phyloP scores from a whole-genome alignment of 2,113 vertebrate species.

The Proterorhinus semilunaris region DNA sequence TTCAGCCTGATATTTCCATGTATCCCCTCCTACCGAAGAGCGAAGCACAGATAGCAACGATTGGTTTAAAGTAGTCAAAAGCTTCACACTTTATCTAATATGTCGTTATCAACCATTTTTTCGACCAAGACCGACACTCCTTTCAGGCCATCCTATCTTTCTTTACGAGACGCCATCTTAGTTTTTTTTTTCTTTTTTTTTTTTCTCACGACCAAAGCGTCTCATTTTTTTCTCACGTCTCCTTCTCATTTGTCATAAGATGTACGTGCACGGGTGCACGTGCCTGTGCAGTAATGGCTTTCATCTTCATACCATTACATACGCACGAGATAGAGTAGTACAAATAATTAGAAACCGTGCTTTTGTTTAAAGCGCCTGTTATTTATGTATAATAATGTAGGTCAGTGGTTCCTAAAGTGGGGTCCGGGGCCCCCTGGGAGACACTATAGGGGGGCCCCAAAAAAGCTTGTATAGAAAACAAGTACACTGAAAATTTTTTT shows the following conservation, averaged over 20 bases:
- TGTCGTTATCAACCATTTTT: slow-evolving; percentile 58
- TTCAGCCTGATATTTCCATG: slow-evolving; percentile 53
- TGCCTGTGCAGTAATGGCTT: not conserved
- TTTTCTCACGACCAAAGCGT: slow-evolving; percentile 73
- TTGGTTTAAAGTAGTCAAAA: slow-evolving; percentile 25
- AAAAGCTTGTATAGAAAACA: no score
- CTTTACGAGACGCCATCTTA: slow-evolving; percentile 81
- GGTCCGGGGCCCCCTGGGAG: no score
- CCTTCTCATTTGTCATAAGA: slow-evolving; percentile 54
- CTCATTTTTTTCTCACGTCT: slow-evolving; percentile 50
- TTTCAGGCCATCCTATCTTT: slow-evolving; percentile 74
- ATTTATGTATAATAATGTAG: not conserved
- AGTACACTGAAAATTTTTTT: no score
- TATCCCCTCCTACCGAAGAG: slow-evolving; percentile 23
- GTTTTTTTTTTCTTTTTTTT: slow-evolving; percentile 65
- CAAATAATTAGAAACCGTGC: no score
- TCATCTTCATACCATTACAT: not conserved
- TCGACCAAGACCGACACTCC: slow-evolving; percentile 57
- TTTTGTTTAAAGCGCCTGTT: not conserved
- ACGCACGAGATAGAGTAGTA: not conserved
- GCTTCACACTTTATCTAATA: slow-evolving; percentile 37
- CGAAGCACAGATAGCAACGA: slow-evolving; percentile 11
- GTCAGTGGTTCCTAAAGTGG: not conserved
- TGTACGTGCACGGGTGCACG: slow-evolving; percentile 45
- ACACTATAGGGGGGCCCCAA: no score